These are phyloP conservation scores for Yponomeuta evonymella DNA, from an alignment of 2,888 invertebrate species.

Conservation along the genomic window DNA sequence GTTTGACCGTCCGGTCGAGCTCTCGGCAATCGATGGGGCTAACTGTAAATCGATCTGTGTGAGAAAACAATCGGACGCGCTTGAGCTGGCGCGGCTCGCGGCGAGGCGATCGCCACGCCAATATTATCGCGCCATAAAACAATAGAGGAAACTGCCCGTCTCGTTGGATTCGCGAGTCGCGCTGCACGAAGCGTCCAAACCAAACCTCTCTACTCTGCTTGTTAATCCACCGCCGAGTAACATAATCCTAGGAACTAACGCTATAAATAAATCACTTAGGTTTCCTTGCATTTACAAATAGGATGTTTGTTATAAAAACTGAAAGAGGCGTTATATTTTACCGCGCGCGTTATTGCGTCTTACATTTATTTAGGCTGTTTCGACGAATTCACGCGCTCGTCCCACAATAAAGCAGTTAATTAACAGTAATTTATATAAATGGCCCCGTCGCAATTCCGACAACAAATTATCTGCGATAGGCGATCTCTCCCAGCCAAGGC, in stretches of 20 bases:
- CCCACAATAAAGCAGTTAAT: slow-evolving; percentile 61
- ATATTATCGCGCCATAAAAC: slow-evolving; percentile 52
- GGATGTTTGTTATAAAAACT: neutral
- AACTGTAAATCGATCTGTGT: slow-evolving; percentile 54
- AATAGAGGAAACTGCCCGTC: slow-evolving; percentile 40
- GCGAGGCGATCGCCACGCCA: slow-evolving; percentile 39
- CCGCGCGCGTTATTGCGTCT: slow-evolving; percentile 27
- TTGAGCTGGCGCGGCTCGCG: slow-evolving; percentile 23
- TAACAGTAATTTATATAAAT: slow-evolving; percentile 65
- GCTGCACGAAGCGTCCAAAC: slow-evolving; percentile 10
- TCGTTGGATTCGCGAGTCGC: slow-evolving; percentile 21
- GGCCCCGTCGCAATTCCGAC: slow-evolving; percentile 52
- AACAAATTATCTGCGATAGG: slow-evolving; percentile 56
- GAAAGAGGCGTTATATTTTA: slow-evolving; percentile 6
- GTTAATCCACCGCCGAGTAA: neutral
- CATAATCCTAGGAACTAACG: neutral
- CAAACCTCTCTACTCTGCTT: neutral
- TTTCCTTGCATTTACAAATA: neutral
- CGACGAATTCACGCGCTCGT: slow-evolving; percentile 52
- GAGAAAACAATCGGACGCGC: slow-evolving; percentile 50
- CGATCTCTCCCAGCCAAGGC: slow-evolving; percentile 43
- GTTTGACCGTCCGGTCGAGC: slow-evolving; percentile 13
- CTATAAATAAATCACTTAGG: slow-evolving; percentile 8
- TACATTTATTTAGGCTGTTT: slow-evolving; percentile 41
- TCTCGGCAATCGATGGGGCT: slow-evolving; percentile 31